Evolutionary conservation across 1,140 invertebrate species (phyloP), one percentile per base, ranked within the genome.

Genomic region (Callitettix versicolor): DNA sequence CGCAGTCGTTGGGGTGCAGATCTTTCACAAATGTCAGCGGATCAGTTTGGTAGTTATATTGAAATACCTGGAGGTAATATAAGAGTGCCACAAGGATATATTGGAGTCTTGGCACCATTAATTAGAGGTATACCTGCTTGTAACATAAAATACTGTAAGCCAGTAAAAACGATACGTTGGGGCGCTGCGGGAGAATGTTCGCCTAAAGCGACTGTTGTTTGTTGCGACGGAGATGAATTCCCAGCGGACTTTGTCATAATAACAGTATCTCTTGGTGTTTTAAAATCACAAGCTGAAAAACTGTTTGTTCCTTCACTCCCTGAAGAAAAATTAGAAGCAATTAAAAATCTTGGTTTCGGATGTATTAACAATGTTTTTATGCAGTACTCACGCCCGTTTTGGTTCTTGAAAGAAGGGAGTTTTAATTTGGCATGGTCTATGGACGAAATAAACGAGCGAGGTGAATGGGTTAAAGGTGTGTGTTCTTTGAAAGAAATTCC

Each of bases 361-460:
- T 73, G 77, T 48, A 82, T 88, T 9, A 79, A 89, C 57, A 92
- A 91, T 71, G 77, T 94, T 40, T 91, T 88, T 68, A 68, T 94
- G 2, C 81, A 88, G 63, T 94, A 91, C 67, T 77, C 81, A 12
- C 76, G 78, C 49, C 83, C 85, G 0, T 86, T 88, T 65, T 85
- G 84, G 80, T 81, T 78, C 4, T 70, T 76, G 18, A 79, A 79
- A 60, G 76, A 82, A 67, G 51, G 54, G 2, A 42, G 38, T 15
- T 53, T 46, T 6, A 26, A 33, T 1, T 60, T 82, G 0, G 77
- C 82, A 0, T 81, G 78, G 76, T 70, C 72, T 22, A 53, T 46
- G 49, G 44, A 43, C 15, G 21, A 72, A 77, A 14, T 72, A 74
- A 53, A 72, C 77, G 46, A 76, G 74, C 40, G 50, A n/a, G 12